These are phyloP conservation scores for Psix sp. DNA, from an alignment of 1,140 invertebrate genomes.

Conservation along the genomic window DNA sequence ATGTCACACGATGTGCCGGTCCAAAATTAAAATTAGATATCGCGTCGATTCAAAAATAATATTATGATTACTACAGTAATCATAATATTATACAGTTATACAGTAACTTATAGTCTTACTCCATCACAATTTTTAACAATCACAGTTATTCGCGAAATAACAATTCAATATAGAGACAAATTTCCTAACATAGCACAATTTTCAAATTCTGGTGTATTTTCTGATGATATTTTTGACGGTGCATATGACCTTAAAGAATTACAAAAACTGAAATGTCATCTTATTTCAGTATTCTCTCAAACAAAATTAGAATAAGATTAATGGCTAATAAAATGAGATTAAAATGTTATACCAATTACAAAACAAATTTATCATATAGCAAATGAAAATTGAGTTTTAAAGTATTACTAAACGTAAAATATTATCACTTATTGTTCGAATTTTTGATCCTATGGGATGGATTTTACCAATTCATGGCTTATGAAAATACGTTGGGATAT, in stretches of 20 bases:
- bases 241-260: not conserved
- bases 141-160: not conserved
- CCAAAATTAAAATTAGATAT: constrained; percentile 26
- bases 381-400: not conserved
- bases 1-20: constrained; percentile 8
- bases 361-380: too few relatives aligned
- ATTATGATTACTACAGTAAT: constrained; percentile 8
- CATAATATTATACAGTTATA: too few relatives aligned
- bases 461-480: too few relatives aligned
- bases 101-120: not conserved
- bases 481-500: too few relatives aligned
- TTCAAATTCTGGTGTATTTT: not conserved
- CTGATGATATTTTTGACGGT: constrained; percentile 1
- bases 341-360: too few relatives aligned
- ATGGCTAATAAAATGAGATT: not conserved
- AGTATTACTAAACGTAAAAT: not conserved
- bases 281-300: not conserved
- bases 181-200: not conserved
- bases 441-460: too few relatives aligned
- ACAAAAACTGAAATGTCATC: not conserved
- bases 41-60: not conserved
- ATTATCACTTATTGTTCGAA: constrained; percentile 7
- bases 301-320: not conserved
- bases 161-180: not conserved
- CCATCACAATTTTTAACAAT: constrained; percentile 2